Evolutionary conservation across 92 coral and sea anemone genomes (phyloP), one percentile per base, ranked within the genome.

Genomic region (Chrysogorgia sp.): DNA sequence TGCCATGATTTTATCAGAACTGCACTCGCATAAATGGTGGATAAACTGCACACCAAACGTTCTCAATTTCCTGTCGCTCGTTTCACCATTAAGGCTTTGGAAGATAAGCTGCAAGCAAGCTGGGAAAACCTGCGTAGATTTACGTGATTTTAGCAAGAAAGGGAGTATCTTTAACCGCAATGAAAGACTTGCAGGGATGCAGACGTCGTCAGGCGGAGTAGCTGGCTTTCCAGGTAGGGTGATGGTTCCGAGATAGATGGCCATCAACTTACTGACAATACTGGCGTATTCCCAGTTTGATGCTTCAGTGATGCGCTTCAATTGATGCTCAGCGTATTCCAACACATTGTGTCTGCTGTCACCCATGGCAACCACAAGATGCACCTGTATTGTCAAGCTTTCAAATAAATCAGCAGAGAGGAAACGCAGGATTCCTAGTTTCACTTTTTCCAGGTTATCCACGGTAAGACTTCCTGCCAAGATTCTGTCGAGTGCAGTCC

Each of bases 201-300:
- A 82, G 68, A 65, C 60, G 0, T 75, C 88, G 13, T 89, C 97
- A 9, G 88, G 77, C 19, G 90, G 56, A 26, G 84, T 40, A 31
- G 87, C 72, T 15, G 71, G 41, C 23, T 72, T 28, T 30, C 93
- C 92, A 1, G 97, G 90, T 2, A 90, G 74, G 12, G 69, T 84
- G 6, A 82, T 81, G 40, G 90, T 89, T 13, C 98, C 98, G 66
- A 89, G 97, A 71, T 88, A 94, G 43, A 94, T 81, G 1, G 90
- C 34, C 86, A 85, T 85, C 87, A 94, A 79, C 80, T 88, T 92
- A 50, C 79, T 92, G 45, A 91, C 90, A 31, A 94, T 97, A 17
- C 84, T 90, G 0, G 77, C 81, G 58, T 89, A 86, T 76, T 94
- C 97, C 90, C 96, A 94, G 86, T 94, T 97, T 71, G 98, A 87